Evolutionary conservation across 2,797 vertebrate species (phyloP), one percentile per base, ranked within the genome.

Genomic region (Chaunax sp.): DNA sequence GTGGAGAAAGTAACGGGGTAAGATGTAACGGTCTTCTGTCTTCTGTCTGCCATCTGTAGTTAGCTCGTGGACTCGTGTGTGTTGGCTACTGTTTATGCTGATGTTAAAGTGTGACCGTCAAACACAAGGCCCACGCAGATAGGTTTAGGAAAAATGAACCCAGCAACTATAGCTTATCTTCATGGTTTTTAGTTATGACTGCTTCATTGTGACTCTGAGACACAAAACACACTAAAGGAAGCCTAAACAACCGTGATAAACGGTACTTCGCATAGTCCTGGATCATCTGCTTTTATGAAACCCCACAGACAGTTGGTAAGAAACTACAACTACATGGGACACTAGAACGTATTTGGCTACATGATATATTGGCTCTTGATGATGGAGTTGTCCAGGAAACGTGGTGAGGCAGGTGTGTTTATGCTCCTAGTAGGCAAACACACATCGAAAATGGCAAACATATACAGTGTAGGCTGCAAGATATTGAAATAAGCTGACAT

Each of bases 321-420:
- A 54, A 54, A 54, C 3, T n/a, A 5, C 16, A 30, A 35, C 33
- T 9, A 51, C 38, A 37, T 65, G 72, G 65, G 60, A 47, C 68
- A 55, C 38, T 2, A 38, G 40, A 44, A 67, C 50, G 58, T 56
- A 58, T 72, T 65, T 73, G 59, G 51, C 50, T 59, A 81, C 54
- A 52, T 59, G 73, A 74, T 87, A 74, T 72, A 78, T 82, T 77
- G 77, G 70, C 49, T 70, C 53, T 40, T 64, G 62, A 46, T 66
- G 65, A 83, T 82, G 60, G 20, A 43, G 66, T 75, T 73, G 83
- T 68, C 76, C 53, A 84, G 78, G 79, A 82, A 78, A 87, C 83
- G 9, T 50, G 56, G 43, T 26, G 43, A 20, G 35, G 35, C 49
- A 67, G 41, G 70, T 61, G 69, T 51, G 54, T 59, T 56, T 26